Evolutionary conservation across 2,113 vertebrate genomes (phyloP), one percentile per base, ranked within the genome.

Genomic region (Candoia aspera): DNA sequence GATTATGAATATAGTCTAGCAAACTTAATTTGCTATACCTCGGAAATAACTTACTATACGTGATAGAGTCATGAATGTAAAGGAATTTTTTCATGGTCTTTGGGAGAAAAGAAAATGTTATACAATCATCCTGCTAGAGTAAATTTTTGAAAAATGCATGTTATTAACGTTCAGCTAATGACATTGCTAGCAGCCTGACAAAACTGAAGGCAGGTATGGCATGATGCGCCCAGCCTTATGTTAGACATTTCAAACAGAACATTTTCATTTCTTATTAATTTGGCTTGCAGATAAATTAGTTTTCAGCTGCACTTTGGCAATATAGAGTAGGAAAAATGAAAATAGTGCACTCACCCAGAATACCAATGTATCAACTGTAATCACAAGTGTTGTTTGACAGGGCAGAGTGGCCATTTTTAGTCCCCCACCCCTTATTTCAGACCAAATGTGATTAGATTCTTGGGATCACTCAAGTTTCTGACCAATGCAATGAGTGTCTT

Each of bases 211-310:
- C 64, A 92, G 11, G 46, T 10, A 49, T 46, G 17, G 24, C 86
- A 57, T 89, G 55, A 94, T 24, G 89, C 55, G 8, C 49, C 64
- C 33, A 90, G 91, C 89, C 58, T 15, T 55, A 60, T 4, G 93
- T 5, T 9, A 86, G 54, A 93, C 33, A 15, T 49, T 91, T 93
- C 8, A 1, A 42, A 93, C 29, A 8, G 2, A 49, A 93, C 91
- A 60, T 86, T 86, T 90, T 90, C 79, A 89, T 90, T 94, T 94
- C 13, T 1, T 94, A 83, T 88, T 92, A 93, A 95, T 95, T 91
- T 93, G 79, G 84, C 37, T 84, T 73, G 17, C 89, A 91, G 88
- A 94, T 54, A 93, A 94, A 95, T 90, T 90, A 59, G 13, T 91
- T 92, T 89, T 73, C 46, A 90, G 8, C 24, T 87, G 59, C 49